Conservation (phyloP, 2,113 vertebrate genomes). For the Motacilla tschutschensis region DNA sequence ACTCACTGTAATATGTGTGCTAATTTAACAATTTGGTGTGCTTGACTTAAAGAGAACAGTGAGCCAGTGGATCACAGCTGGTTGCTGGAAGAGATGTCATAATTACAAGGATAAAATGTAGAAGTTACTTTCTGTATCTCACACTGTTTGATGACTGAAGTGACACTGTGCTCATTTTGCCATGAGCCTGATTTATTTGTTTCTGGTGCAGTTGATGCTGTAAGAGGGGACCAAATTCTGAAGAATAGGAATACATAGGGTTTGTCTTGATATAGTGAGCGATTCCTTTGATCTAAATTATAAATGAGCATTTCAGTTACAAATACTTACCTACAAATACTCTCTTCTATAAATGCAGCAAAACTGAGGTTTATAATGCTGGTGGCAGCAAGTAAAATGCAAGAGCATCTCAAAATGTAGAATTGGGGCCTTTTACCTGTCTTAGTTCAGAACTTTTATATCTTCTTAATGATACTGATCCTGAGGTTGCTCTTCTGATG, state of each 20-base stretch:
- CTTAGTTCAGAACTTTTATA: background rate
- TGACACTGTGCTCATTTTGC: background rate
- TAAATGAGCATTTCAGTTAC: background rate
- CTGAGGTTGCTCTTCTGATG: background rate
- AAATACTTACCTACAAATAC: background rate
- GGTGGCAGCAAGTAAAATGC: background rate
- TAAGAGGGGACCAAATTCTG: background rate
- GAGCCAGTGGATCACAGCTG: background rate
- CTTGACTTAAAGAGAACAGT: background rate
- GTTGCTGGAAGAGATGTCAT: background rate
- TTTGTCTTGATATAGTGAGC: background rate
- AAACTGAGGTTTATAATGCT: background rate
- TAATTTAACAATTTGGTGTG: background rate
- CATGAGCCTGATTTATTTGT: background rate
- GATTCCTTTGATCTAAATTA: background rate
- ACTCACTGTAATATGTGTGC: accelerated
- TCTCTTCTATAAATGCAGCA: background rate
- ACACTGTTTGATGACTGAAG: background rate
- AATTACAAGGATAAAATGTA: background rate
- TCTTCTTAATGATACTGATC: background rate
- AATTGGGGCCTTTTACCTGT: background rate
- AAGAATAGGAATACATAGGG: background rate
- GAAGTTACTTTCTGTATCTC: background rate
- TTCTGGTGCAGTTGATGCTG: background rate
- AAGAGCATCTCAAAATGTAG: background rate